Percentiles rank a stretch among this genome's conserved stretches.
Evolutionary conservation across 2,113 vertebrate species (phyloP).

Genomic region (Ploceus nigricollis): DNA sequence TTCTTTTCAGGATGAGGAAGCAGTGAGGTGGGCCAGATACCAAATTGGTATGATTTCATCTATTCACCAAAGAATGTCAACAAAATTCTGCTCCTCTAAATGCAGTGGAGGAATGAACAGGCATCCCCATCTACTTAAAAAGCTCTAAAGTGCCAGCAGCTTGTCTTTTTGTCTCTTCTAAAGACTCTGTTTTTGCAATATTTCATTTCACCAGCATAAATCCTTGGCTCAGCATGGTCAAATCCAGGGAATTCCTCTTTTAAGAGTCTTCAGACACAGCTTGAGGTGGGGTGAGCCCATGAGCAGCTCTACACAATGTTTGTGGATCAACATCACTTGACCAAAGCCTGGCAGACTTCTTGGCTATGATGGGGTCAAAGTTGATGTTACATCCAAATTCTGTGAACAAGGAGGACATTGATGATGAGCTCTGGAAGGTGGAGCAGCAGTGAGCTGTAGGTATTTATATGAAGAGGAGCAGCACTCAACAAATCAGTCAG

Average conservation of each 20-base stretch:
- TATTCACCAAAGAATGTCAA: background rate
- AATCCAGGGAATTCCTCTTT: background rate
- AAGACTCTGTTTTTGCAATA: background rate
- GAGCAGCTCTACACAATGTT: background rate
- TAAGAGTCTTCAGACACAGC: background rate
- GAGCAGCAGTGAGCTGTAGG: background rate
- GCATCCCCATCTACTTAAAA: background rate
- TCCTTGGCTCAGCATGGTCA: background rate
- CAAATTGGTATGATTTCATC: background rate
- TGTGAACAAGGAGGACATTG: background rate
- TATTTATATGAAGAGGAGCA: background rate
- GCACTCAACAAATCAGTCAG: background rate
- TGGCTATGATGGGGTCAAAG: background rate
- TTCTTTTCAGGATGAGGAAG: background rate
- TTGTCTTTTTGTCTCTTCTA: background rate
- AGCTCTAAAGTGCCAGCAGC: background rate
- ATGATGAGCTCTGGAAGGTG: background rate
- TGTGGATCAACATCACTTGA: fast-evolving
- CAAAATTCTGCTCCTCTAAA: background rate
- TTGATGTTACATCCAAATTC: background rate
- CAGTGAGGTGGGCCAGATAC: fast-evolving
- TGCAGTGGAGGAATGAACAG: background rate
- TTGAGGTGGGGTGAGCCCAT: background rate
- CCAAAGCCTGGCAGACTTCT: background rate
- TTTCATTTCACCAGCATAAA: background rate